Percentiles rank a stretch among this genome's conserved stretches.
Conservation (phyloP, 2,888 invertebrate species). For the Leptopilina syphax region DNA sequence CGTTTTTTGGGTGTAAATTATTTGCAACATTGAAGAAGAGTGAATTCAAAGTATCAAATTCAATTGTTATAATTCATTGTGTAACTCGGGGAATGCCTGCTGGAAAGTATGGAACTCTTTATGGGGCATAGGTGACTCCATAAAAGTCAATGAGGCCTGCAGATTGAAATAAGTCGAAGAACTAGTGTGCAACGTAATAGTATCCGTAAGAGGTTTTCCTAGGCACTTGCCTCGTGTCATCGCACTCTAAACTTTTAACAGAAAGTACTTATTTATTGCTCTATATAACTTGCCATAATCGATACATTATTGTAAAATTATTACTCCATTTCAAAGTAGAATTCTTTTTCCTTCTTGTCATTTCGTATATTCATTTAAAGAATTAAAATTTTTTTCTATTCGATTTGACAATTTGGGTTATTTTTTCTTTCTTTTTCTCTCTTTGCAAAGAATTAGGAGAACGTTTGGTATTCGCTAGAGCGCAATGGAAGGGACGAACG, state of each 20-base stretch:
- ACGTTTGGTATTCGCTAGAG: slow-evolving; percentile 55
- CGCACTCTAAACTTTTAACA: slow-evolving; percentile 11
- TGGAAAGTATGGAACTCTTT: slow-evolving; percentile 48
- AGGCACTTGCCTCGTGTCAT: slow-evolving; percentile 22
- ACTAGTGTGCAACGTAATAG: slow-evolving; percentile 48
- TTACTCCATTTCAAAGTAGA: background rate
- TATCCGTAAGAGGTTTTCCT: slow-evolving; percentile 26
- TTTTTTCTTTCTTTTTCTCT: slow-evolving; percentile 54
- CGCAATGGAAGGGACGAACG: slow-evolving; percentile 60
- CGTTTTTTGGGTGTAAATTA: too few relatives aligned
- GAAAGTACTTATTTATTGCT: slow-evolving; percentile 23
- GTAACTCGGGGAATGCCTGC: slow-evolving; percentile 45
- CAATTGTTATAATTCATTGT: slow-evolving; percentile 45
- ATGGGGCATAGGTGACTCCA: slow-evolving; percentile 57
- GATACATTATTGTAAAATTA: background rate
- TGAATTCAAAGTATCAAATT: slow-evolving; percentile 40
- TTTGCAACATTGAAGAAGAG: background rate
- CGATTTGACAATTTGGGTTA: slow-evolving; percentile 57
- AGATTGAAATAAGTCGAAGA: slow-evolving; percentile 61
- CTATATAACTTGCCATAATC: background rate
- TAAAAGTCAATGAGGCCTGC: slow-evolving; percentile 61
- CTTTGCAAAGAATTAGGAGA: slow-evolving; percentile 58
- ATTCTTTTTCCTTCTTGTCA: background rate
- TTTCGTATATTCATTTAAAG: too few relatives aligned
- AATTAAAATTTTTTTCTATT: too few relatives aligned